Evolutionary conservation across 2,113 vertebrate species (phyloP).

Genomic region (Myiozetetes cayanensis): DNA sequence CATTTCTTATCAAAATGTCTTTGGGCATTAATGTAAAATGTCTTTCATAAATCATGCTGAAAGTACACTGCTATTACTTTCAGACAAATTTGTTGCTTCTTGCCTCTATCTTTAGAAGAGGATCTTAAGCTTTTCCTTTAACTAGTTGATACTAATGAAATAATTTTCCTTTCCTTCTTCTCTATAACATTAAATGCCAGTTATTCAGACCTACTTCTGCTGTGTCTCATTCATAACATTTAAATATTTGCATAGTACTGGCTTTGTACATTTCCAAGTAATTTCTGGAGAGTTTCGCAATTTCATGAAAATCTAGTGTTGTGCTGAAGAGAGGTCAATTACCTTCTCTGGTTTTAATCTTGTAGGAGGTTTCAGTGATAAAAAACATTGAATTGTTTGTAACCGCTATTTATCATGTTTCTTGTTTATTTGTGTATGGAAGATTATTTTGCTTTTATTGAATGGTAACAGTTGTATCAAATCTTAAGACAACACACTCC

Average conservation of each 20-base stretch:
- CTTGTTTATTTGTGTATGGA: background rate
- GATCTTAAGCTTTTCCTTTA: background rate
- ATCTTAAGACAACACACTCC: background rate
- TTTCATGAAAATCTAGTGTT: background rate
- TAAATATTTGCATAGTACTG: background rate
- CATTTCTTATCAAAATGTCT: background rate
- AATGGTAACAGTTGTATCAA: background rate
- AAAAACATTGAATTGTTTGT: background rate
- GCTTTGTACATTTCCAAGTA: background rate
- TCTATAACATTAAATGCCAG: background rate
- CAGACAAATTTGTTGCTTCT: background rate
- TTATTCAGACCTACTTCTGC: background rate
- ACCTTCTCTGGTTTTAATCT: background rate
- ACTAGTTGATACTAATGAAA: background rate
- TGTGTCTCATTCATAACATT: background rate
- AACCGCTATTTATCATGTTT: background rate
- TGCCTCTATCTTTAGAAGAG: background rate
- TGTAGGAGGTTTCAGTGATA: background rate
- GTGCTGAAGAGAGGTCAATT: background rate
- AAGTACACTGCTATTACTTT: background rate
- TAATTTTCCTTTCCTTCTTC: background rate
- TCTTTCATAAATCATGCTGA: background rate
- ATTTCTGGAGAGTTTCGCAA: background rate
- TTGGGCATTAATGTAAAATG: background rate
- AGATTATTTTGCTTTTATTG: background rate